phyloP scores from a whole-genome alignment of 2,888 invertebrate genomes.

The Perizoma affinitatum region DNA sequence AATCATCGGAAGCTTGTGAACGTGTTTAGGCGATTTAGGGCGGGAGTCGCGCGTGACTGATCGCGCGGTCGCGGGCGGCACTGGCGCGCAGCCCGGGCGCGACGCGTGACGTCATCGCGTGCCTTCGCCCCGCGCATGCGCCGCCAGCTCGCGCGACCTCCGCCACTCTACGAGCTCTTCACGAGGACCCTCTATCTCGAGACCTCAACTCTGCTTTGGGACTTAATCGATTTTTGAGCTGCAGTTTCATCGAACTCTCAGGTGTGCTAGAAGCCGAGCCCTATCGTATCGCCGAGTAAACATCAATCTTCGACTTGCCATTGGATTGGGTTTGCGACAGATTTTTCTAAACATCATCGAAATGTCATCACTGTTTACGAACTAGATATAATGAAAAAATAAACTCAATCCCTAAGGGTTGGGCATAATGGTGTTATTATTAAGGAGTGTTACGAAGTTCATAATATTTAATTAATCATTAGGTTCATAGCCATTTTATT shows the following conservation, averaged over 20 bases:
- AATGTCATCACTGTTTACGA: constrained; percentile 26
- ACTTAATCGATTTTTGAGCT: constrained; percentile 82
- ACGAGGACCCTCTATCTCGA: constrained; percentile 78
- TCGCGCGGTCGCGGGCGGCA: constrained; percentile 78
- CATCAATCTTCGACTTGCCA: constrained; percentile 19
- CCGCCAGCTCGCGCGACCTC: constrained; percentile 42
- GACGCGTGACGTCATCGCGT: constrained; percentile 77
- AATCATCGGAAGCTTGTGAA: constrained; percentile 76
- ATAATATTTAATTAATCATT: constrained; percentile 24
- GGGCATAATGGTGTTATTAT: constrained; percentile 32
- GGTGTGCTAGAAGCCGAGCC: constrained; percentile 48
- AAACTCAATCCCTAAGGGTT: constrained; percentile 34
- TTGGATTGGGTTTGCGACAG: constrained; percentile 36
- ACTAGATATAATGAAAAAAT: constrained; percentile 27
- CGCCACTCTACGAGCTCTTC: constrained; percentile 71
- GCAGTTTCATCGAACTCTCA: constrained; percentile 75
- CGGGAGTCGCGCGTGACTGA: constrained; percentile 74
- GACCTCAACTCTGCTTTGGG: constrained; percentile 80
- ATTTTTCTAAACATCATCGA: constrained; percentile 34
- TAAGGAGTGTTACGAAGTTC: constrained; percentile 18
- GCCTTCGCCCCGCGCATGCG: constrained; percentile 75
- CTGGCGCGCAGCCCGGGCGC: constrained; percentile 76
- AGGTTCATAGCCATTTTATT: constrained; percentile 11
- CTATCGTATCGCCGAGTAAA: constrained; percentile 11
- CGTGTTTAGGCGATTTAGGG: constrained; percentile 64